These are phyloP conservation scores for Chromoteleia sp. DNA, from an alignment of 2,888 invertebrate species.

Conservation along the genomic window DNA sequence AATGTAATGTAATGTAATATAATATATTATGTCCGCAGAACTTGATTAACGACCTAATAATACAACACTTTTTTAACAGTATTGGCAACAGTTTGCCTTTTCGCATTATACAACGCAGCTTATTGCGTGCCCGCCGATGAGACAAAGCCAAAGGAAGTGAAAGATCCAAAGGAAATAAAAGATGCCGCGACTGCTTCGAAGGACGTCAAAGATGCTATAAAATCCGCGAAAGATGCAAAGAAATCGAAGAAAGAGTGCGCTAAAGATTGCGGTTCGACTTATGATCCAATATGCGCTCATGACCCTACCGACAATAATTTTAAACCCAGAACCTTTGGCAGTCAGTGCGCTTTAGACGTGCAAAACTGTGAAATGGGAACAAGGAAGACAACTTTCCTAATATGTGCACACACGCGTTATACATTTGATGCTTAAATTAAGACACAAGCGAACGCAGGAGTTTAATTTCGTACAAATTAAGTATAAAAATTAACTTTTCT, in stretches of 20 bases:
- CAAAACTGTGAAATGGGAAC: constrained; percentile 89
- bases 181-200: constrained; percentile 74
- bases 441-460: too few relatives aligned
- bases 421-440: too few relatives aligned
- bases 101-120: constrained; percentile 42
- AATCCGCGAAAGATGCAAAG: constrained; percentile 87
- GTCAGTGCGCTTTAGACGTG: constrained; percentile 87
- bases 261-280: constrained; percentile 80
- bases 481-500: too few relatives aligned
- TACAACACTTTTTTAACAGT: constrained; percentile 23
- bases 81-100: constrained; percentile 53
- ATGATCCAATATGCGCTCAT: constrained; percentile 88
- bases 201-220: constrained; percentile 79
- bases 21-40: too few relatives aligned
- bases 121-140: constrained; percentile 33
- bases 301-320: constrained; percentile 86
- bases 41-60: too few relatives aligned
- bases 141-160: constrained; percentile 40
- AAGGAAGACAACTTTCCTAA: constrained; percentile 84
- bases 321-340: constrained; percentile 87
- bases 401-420: too few relatives aligned
- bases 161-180: constrained; percentile 54
- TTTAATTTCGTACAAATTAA: too few relatives aligned
- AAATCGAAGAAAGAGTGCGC: constrained; percentile 87
- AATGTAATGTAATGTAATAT: not conserved